A percentile compares a stretch with the other conserved stretches of the same genome.
Evolutionary conservation across 2,113 vertebrate genomes (phyloP).

Genomic region (Rhabdomys dilectus): DNA sequence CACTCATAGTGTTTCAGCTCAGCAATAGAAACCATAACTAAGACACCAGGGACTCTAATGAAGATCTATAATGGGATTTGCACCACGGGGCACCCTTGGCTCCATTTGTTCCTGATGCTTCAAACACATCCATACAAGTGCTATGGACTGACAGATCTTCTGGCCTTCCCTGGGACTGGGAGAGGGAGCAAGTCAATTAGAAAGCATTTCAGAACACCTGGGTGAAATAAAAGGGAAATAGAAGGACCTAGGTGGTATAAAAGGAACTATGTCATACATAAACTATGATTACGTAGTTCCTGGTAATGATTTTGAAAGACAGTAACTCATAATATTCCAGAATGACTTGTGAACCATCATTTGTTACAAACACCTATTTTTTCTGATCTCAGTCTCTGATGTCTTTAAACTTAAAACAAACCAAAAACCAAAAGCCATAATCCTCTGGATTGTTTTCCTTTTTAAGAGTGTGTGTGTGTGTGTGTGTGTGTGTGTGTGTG

Average conservation of each 20-base stretch:
- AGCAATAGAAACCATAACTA: neutral
- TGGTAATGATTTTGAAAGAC: constrained; percentile 53
- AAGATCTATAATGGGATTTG: neutral
- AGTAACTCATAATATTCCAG: constrained; percentile 58
- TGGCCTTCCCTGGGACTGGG: neutral
- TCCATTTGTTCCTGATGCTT: neutral
- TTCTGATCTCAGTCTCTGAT: constrained; percentile 54
- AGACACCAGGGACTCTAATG: neutral
- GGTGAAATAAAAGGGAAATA: constrained; percentile 6
- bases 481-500: neutral
- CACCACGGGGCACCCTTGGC: neutral
- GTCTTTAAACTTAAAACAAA: constrained; percentile 23
- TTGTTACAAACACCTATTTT: constrained; percentile 42
- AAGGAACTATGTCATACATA: constrained; percentile 48
- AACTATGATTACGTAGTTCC: constrained; percentile 68
- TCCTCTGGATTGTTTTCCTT: neutral
- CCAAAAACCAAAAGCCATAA: neutral
- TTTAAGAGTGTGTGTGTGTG: no score
- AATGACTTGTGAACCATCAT: constrained; percentile 61
- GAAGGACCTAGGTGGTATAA: neutral
- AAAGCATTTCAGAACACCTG: constrained; percentile 19
- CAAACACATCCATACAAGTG: neutral
- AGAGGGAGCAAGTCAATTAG: neutral
- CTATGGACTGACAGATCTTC: neutral
- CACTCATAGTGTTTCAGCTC: neutral